Conservation (phyloP, 2,888 invertebrate genomes). For the Netelia melanura region DNA sequence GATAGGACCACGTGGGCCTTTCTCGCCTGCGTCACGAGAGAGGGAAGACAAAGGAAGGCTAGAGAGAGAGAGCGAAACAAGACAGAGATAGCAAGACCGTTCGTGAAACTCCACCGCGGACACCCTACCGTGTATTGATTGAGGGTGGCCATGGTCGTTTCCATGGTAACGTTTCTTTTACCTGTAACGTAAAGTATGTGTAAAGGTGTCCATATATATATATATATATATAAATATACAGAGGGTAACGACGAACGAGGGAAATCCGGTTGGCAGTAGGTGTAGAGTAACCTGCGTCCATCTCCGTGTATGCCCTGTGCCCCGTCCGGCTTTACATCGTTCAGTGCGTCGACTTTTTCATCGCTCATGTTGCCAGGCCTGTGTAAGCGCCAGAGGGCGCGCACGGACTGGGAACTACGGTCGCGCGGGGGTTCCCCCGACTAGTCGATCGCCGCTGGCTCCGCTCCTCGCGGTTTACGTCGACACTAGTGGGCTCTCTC, state of each 20-base stretch:
- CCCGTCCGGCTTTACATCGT: background rate
- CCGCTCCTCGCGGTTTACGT: constrained; percentile 5
- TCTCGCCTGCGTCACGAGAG: constrained; percentile 81
- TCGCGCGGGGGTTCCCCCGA: background rate
- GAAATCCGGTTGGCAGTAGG: constrained; percentile 30
- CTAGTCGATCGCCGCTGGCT: constrained; percentile 11
- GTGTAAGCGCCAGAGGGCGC: background rate
- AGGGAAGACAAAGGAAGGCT: constrained; percentile 65
- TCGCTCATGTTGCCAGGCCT: background rate
- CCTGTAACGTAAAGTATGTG: constrained; percentile 77
- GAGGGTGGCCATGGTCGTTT: constrained; percentile 85
- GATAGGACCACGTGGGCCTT: constrained; percentile 84
- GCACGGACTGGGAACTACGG: background rate
- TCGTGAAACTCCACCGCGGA: constrained; percentile 62
- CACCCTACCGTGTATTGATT: constrained; percentile 84
- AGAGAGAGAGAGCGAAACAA: background rate
- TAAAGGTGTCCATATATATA: constrained; percentile 39
- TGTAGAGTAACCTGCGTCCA: constrained; percentile 28
- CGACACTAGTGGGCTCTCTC: background rate
- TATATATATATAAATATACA: constrained; percentile 3
- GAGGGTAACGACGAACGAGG: background rate
- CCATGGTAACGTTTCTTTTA: constrained; percentile 84
- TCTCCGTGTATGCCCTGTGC: background rate
- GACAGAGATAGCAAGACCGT: constrained; percentile 12
- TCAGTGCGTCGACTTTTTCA: background rate